Percentiles rank a stretch among this genome's conserved stretches.
phyloP scores from a whole-genome alignment of 2,888 invertebrate genomes.

The Sepiola atlantica region DNA sequence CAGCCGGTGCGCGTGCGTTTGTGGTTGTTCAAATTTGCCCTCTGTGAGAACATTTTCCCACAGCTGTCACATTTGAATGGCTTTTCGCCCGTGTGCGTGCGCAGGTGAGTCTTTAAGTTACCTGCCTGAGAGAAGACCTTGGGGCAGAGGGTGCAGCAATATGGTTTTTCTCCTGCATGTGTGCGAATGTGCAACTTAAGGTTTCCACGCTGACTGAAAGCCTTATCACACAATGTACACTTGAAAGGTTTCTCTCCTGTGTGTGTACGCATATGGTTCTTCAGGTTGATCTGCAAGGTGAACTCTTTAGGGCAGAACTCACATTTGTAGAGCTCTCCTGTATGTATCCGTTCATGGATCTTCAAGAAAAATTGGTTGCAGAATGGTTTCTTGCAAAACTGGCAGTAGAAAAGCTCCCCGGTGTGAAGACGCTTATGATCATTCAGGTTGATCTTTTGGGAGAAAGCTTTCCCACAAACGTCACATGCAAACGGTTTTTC shows the following conservation, averaged over 20 bases:
- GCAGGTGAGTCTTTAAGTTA: conserved; percentile 41
- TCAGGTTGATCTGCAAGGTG: conserved; percentile 39
- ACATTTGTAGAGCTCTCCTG: conserved; percentile 39
- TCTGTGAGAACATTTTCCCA: conserved; percentile 39
- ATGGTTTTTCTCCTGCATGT: conserved; percentile 41
- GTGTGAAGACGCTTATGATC: conserved; percentile 42
- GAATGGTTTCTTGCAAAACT: conserved; percentile 40
- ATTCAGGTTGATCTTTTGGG: conserved; percentile 44
- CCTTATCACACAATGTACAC: conserved; percentile 36
- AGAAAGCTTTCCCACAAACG: conserved; percentile 36
- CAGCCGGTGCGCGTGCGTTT: conserved; percentile 38
- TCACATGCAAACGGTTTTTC: conserved; percentile 42
- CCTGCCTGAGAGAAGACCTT: conserved; percentile 42
- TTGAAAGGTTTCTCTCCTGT: conserved; percentile 36
- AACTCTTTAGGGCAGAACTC: conserved; percentile 40
- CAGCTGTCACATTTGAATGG: conserved; percentile 44
- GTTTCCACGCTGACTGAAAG: conserved; percentile 38
- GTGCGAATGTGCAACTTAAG: conserved; percentile 43
- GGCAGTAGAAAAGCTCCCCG: conserved; percentile 40
- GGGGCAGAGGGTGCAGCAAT: conserved; percentile 39
- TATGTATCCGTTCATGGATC: conserved; percentile 33
- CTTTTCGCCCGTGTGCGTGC: conserved; percentile 42
- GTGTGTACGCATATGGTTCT: conserved; percentile 37
- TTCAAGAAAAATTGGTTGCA: conserved; percentile 44
- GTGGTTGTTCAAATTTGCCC: conserved; percentile 43